phyloP scores from a whole-genome alignment of 2,797 vertebrate species.

The Echiichthys vipera region DNA sequence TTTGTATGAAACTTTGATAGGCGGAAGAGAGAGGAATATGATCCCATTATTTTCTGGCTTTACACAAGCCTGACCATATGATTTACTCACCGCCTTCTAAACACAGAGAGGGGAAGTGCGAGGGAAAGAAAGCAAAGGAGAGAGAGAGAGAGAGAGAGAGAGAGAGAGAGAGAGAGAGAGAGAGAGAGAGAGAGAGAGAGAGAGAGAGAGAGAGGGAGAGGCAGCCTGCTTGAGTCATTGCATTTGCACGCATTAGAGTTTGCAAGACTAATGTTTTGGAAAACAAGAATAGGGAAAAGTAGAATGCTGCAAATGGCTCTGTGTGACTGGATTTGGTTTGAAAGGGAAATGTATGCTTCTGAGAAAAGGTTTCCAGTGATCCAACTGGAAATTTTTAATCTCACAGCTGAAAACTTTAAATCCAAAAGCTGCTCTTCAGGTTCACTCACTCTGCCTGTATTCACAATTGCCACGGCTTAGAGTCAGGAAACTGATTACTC shows the following conservation, averaged over 20 bases:
- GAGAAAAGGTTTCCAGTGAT: constrained; percentile 69
- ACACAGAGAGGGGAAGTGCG: constrained; percentile 66
- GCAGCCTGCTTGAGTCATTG: constrained; percentile 78
- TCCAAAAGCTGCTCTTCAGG: constrained; percentile 75
- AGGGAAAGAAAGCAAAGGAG: constrained; percentile 61
- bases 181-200: no score
- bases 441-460: constrained; percentile 70
- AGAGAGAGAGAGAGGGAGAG: constrained; percentile 44
- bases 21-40: constrained; percentile 82
- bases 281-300: constrained; percentile 81
- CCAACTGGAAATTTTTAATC: constrained; percentile 84
- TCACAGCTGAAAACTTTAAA: constrained; percentile 85
- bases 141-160: constrained; percentile 1
- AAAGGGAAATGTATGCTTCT: constrained; percentile 78
- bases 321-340: constrained; percentile 83
- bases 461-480: constrained; percentile 67
- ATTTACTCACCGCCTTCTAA: constrained; percentile 82
- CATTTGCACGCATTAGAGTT: constrained; percentile 85
- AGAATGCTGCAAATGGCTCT: constrained; percentile 73
- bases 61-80: constrained; percentile 83
- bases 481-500: constrained; percentile 58
- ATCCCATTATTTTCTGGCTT: constrained; percentile 87
- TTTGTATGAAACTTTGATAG: constrained; percentile 86
- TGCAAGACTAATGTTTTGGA: constrained; percentile 87
- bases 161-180: neutral